phyloP scores from a whole-genome alignment of 2,888 invertebrate genomes.

The Heliconius hortense region DNA sequence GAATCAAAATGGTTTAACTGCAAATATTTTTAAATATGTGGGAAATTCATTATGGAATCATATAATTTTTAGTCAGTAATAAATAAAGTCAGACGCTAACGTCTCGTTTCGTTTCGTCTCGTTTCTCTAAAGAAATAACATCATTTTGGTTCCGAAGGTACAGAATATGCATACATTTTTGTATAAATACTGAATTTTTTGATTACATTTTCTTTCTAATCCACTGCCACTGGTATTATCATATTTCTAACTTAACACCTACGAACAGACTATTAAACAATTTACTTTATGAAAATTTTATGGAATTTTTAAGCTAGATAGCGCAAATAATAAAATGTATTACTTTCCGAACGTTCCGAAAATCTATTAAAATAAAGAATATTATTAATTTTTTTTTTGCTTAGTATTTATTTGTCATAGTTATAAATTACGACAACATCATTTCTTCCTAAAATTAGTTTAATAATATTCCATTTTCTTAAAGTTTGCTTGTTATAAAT shows the following conservation, averaged over 20 bases:
- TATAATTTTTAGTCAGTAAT: not conserved
- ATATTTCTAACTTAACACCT: not conserved
- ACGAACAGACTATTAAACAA: not conserved
- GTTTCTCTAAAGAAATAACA: no score
- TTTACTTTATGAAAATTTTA: not conserved
- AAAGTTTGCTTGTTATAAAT: not conserved
- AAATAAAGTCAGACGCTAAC: not conserved
- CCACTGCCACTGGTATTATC: constrained; percentile 13
- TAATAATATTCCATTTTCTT: not conserved
- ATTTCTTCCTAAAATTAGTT: no score
- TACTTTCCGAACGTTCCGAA: not conserved
- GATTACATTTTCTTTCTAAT: not conserved
- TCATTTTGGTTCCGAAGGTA: not conserved
- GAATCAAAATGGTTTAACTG: not conserved
- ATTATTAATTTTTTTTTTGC: no score
- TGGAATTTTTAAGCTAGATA: not conserved
- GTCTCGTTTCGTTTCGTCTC: no score
- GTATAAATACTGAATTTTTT: not conserved
- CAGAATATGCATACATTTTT: not conserved
- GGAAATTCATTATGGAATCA: not conserved
- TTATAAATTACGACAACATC: no score
- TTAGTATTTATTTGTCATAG: no score
- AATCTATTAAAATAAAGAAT: no score
- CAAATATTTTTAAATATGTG: not conserved
- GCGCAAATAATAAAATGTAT: not conserved